These are phyloP conservation scores for Brachionus manjavacas DNA, from an alignment of 1,140 invertebrate genomes.

Conservation along the genomic window DNA sequence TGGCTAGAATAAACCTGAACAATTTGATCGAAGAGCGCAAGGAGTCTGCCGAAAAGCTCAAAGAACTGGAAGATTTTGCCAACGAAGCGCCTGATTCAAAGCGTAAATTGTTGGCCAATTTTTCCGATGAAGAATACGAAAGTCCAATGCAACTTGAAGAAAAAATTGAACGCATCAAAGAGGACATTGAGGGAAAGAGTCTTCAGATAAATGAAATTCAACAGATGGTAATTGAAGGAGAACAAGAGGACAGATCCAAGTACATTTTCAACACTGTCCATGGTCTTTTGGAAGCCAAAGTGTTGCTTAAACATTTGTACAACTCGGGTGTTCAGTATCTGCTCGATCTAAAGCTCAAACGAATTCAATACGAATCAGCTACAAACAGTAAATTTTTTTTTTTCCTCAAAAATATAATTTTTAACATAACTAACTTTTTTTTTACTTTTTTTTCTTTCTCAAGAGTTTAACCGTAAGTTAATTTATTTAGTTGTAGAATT, in stretches of 20 bases:
- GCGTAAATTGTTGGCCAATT: background rate
- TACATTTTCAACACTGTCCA: slow-evolving; percentile 29
- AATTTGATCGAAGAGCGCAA: slow-evolving; percentile 68
- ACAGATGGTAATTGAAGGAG: slow-evolving; percentile 34
- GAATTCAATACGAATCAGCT: background rate
- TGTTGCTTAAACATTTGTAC: slow-evolving; percentile 24
- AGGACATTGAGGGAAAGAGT: slow-evolving; percentile 38
- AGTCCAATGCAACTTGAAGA: background rate
- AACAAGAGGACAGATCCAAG: slow-evolving; percentile 33
- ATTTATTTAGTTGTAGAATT: background rate
- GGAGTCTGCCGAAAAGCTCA: slow-evolving; percentile 47
- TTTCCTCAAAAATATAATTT: background rate
- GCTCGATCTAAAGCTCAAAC: slow-evolving; percentile 4
- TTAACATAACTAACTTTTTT: background rate
- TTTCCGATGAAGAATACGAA: slow-evolving; percentile 13
- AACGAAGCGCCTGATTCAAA: background rate
- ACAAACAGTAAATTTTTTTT: slow-evolving; percentile 19
- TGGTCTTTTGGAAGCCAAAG: slow-evolving; percentile 29
- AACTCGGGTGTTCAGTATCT: slow-evolving; percentile 25
- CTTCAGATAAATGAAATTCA: slow-evolving; percentile 36
- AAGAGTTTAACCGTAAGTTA: slow-evolving; percentile 24
- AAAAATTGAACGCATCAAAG: slow-evolving; percentile 22
- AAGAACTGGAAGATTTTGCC: background rate
- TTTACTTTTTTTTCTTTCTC: background rate
- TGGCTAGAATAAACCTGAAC: slow-evolving; percentile 70